Base-by-base conservation (phyloP, 2,888 invertebrate species). In the Rosalia funebris region DNA sequence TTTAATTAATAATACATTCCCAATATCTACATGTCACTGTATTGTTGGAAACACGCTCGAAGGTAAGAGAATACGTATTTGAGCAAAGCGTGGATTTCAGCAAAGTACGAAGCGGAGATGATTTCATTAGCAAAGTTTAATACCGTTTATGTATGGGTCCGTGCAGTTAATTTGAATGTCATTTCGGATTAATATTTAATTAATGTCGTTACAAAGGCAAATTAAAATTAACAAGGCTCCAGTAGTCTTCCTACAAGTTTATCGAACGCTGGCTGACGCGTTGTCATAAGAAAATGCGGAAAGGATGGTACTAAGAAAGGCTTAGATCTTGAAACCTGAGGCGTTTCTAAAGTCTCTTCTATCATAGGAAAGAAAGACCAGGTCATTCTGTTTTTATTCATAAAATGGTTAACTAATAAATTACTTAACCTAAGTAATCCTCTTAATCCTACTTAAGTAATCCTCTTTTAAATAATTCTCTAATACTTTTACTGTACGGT, bases 71-170 rank as follows among this genome's bases (percentile, higher is more conserved):
- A 19, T 25, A 7, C 25, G 4, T 25, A 44, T 44, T 44, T 46
- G 25, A 11, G 32, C 32, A 46, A 31, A 45, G 45, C 15, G 15
- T n/a, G 25, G 46, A 46, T 32, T 46, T 32, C 16, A 32, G 32
- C 31, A 4, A 25, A 10, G 31, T 46, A 32, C 10, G 32, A 46
- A n/a, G 46, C 46, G n/a, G 32, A 7, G 46, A 32, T 46, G 20
- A 46, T 46, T 46, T 46, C 46, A 25, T 46, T 46, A 46, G 9
- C 32, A 46, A 46, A 46, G 46, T 46, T 46, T 46, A 46, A 46
- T 44, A 16, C 46, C 46, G 20, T 46, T 46, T 32, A 46, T 46
- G 46, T 46, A 46, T 46, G 46, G 46, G 14, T 32, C 16, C 46
- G 31, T 32, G 46, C 11, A 46, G 46, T 46, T 15, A 46, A 46